phyloP scores from a whole-genome alignment of 2,888 invertebrate genomes.

The Glyphotaelius pellucidus region DNA sequence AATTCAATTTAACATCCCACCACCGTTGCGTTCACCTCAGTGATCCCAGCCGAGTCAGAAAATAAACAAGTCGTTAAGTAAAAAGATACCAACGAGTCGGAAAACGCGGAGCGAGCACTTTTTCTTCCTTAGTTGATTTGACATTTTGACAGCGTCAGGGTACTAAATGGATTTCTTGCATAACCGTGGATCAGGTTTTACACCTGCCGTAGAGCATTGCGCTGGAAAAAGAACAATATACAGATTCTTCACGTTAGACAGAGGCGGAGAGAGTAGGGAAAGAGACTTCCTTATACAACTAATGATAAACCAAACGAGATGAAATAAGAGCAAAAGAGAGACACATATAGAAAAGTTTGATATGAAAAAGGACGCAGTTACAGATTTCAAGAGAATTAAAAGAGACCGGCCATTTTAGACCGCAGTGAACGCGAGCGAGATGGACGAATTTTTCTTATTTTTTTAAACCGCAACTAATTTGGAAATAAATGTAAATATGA shows the following conservation, averaged over 20 bases:
- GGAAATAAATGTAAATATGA: conserved; percentile 35
- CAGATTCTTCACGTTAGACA: not conserved
- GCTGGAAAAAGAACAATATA: conserved; percentile 50
- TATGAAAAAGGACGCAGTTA: conserved; percentile 30
- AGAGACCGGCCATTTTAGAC: conserved; percentile 40
- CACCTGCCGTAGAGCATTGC: conserved; percentile 61
- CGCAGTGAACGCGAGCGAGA: conserved; percentile 41
- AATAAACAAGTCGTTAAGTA: conserved; percentile 23
- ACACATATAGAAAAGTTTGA: conserved; percentile 26
- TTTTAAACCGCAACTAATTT: conserved; percentile 38
- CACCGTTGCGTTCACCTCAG: conserved; percentile 53
- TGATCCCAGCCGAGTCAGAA: conserved; percentile 15
- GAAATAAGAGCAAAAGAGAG: conserved; percentile 51
- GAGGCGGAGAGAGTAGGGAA: conserved; percentile 31
- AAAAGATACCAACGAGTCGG: conserved; percentile 36
- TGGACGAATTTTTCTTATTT: conserved; percentile 31
- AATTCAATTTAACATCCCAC: conserved; percentile 63
- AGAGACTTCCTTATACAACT: conserved; percentile 47
- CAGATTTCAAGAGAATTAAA: conserved; percentile 11
- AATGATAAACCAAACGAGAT: conserved; percentile 50
- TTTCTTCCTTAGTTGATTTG: conserved; percentile 7
- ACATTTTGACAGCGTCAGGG: not conserved
- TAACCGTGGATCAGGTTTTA: conserved; percentile 46
- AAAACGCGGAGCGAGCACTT: not conserved
- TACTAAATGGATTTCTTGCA: conserved; percentile 15